Evolutionary conservation across 2,797 vertebrate genomes (phyloP).

Genomic region (Girardinus metallicus): DNA sequence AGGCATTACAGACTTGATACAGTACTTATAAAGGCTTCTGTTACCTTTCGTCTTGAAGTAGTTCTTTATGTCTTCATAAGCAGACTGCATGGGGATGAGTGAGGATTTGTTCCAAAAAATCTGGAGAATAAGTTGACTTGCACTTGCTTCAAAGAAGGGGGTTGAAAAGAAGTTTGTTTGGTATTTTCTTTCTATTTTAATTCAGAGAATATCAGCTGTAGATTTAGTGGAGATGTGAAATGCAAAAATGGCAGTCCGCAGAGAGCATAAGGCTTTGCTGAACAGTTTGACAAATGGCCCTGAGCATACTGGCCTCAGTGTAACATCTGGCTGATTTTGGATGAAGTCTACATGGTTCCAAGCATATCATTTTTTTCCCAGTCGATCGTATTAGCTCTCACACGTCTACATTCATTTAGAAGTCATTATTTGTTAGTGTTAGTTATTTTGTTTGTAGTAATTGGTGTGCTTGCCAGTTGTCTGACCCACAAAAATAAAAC

Average conservation of each 20-base stretch:
- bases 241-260: background rate
- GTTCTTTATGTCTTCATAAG: background rate
- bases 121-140: background rate
- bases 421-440: conserved; percentile 21
- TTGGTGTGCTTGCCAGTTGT: conserved; percentile 33
- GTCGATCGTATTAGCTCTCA: background rate
- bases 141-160: background rate
- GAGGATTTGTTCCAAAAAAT: background rate
- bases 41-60: background rate
- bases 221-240: background rate
- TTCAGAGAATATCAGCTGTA: background rate
- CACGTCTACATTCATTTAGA: background rate
- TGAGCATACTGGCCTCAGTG: background rate
- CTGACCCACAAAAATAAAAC: conserved; percentile 35
- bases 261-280: background rate
- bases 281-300: conserved; percentile 1
- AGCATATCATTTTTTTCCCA: background rate
- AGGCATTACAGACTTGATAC: background rate
- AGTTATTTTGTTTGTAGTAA: conserved; percentile 14
- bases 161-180: background rate
- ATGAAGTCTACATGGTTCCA: background rate
- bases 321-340: conserved; percentile 1
- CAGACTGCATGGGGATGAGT: background rate
- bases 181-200: background rate
- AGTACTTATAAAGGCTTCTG: background rate